Conservation (phyloP, 2,888 invertebrate genomes). For the Dione vanillae region DNA sequence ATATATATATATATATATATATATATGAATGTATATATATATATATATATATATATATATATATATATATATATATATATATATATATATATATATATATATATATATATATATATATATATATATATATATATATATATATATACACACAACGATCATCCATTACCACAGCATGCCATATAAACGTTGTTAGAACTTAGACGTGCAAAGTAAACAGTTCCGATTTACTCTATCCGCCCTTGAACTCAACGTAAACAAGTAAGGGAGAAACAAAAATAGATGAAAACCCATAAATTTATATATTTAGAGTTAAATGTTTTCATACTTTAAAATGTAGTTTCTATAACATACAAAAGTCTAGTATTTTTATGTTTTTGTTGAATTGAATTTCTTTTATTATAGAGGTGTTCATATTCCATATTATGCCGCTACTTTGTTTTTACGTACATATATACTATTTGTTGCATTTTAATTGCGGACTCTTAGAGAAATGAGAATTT, state of each 20-base stretch:
- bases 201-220: slow-evolving; percentile 43
- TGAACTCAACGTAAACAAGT: slow-evolving; percentile 54
- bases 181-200: slow-evolving; percentile 2
- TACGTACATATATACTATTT: too few species aligned
- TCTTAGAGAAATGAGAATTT: too few species aligned
- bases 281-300: slow-evolving; percentile 24
- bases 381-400: too few species aligned
- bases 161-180: slow-evolving; percentile 25
- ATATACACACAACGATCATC: neutral
- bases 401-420: too few species aligned
- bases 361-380: neutral
- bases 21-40: too few species aligned
- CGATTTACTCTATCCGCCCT: slow-evolving; percentile 52
- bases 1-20: too few species aligned
- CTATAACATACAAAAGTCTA: neutral
- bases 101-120: neutral
- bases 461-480: too few species aligned
- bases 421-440: too few species aligned
- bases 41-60: too few species aligned
- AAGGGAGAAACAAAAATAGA: slow-evolving; percentile 42
- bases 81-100: neutral
- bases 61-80: neutral
- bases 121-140: neutral
- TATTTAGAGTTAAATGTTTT: slow-evolving; percentile 16
- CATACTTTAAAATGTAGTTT: slow-evolving; percentile 2